Evolutionary conservation across 2,888 invertebrate genomes (phyloP), one percentile per base, ranked within the genome.

Genomic region (Polietes domitor): DNA sequence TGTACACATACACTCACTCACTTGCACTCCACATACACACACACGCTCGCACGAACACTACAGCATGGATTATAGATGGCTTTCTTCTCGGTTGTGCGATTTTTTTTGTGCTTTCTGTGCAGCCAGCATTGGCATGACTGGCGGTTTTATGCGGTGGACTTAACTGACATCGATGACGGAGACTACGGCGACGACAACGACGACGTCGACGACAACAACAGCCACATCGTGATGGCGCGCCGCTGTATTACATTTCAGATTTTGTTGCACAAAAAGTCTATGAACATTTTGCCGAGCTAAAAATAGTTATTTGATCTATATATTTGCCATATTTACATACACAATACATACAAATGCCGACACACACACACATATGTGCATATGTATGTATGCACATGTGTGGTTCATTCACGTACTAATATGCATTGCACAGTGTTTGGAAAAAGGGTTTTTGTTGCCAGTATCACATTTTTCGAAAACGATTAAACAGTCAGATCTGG

Each of bases 291-390:
- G 28, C 17, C 70, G 55, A 17, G 53, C 53, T 72, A 53, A 72
- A 72, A 72, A 72, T 72, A 71, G 71, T 72, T 72, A 37, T 53
- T 72, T 72, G 71, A 72, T 50, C 71, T 72, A 72, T 55, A 71
- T 71, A 71, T 71, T 71, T 71, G 50, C 65, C 65, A 37, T 19
- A 37, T 65, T 32, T 55, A 75, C 58, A 15, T 63, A 26, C 68
- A 65, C 37, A 37, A 37, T 37, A 37, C 37, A 37, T 37, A 37
- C 37, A 37, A 37, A 7, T 65, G 28, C 47, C 15, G 19, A 37
- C 32, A 65, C 37, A 0, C 53, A 2, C 50, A 65, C 24, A 63
- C 68, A 55, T 21, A 47, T 24, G 19, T 61, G 61, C 58, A 26
- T 41, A 61, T 53, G 10, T 5, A 15, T n/a, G 10, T 53, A 24